Evolutionary conservation across 35 echinoderm and acorn worm genomes (phyloP), one percentile per base, ranked within the genome.

Genomic region (Apostichopus californicus): DNA sequence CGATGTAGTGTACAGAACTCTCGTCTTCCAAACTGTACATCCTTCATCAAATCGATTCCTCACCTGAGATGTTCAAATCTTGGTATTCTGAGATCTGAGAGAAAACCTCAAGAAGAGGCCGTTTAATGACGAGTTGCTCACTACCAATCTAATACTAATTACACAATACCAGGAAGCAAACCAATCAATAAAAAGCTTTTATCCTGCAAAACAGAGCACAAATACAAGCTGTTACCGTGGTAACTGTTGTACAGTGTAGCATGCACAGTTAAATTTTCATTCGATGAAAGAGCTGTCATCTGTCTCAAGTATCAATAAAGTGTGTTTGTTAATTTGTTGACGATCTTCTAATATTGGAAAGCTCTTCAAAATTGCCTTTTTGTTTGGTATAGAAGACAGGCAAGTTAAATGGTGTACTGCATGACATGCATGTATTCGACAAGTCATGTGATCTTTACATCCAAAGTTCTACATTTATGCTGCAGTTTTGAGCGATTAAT

Each of bases 121-220:
- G 8, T 68, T 68, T 68, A 10, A 68, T 68, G 64, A 68, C 64
- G 18, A 68, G 64, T 14, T 14, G 11, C 64, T 68, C 18, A 68
- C 64, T 68, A 68, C 64, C 64, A 68, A 68, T 68, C 7, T 68
- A 68, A 68, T 18, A 68, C 64, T 68, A 68, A 68, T 68, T 68
- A 10, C 64, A 68, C 11, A 68, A 68, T 68, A 68, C 64, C 17
- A 68, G 64, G 18, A 68, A 68, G 64, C 64, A 18, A 46, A 68
- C 64, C 64, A 68, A 68, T 68, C 64, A 68, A 68, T 68, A 68
- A 68, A 68, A 68, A 68, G 64, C 64, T 68, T 68, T 68, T 68
- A 68, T 68, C 64, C 64, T 68, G 18, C 64, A 68, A 68, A 68
- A 68, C 64, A 68, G 64, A 14, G 64, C 18, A 68, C 64, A 68